Evolutionary conservation across 2,888 invertebrate species (phyloP), one percentile per base, ranked within the genome.

Genomic region (Acrobasis suavella): DNA sequence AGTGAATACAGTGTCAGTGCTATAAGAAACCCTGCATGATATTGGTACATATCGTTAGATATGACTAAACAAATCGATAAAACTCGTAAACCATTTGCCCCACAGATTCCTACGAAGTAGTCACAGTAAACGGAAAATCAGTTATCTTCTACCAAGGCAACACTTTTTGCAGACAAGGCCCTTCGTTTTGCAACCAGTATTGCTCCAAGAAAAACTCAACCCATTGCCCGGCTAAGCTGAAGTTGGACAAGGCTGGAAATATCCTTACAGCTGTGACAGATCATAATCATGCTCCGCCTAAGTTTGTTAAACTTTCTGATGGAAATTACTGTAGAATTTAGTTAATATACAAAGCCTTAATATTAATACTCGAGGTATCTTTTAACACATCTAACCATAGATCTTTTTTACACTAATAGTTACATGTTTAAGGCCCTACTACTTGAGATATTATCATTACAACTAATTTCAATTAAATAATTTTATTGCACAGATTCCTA

Each of bases 291-390:
- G 50, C 62, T 17, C 64, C 65, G n/a, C 68, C 68, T 2, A 58
- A 55, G 10, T 50, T 58, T 7, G 50, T 52, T 32, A 62, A 39
- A 14, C 61, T 58, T 1, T 5, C 17, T 5, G 54, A 61, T 37
- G 63, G 77, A 0, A 65, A 65, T 6, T 80, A 74, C 58, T 14
- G 71, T 12, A 70, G 62, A 59, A 58, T 72, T 10, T 39, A 37
- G n/a, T 32, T 15, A 15, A 9, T 39, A 15, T n/a, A 22, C 1
- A 22, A 22, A 2, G 22, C 22, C 22, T 22, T 22, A 3, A 22
- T 22, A 22, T 22, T 22, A 3, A 22, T 22, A 22, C 22, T 22
- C 22, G 22, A 22, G 22, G 1, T 22, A 22, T 22, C 22, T 22
- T 22, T n/a, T n/a, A n/a, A n/a, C n/a, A n/a, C n/a, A n/a, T n/a